Conservation (phyloP, 2,888 invertebrate species). For the Agapostemon virescens region DNA sequence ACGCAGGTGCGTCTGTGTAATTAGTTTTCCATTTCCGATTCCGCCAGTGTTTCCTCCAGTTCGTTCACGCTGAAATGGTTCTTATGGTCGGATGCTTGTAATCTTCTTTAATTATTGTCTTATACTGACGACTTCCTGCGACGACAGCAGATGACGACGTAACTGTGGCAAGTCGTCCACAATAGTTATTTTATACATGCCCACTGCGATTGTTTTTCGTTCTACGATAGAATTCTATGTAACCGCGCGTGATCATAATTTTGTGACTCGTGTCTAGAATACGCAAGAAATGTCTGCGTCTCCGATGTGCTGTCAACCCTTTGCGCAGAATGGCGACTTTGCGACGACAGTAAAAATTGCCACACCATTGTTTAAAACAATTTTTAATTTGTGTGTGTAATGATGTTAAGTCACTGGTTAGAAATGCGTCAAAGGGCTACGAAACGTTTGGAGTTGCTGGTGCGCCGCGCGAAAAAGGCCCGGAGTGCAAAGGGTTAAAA, state of each 20-base stretch:
- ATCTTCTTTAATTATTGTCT: slow-evolving; percentile 48
- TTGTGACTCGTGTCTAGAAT: slow-evolving; percentile 13
- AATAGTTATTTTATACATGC: background rate
- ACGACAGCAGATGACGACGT: slow-evolving; percentile 45
- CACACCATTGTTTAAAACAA: too few relatives aligned
- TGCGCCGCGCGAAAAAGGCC: too few relatives aligned
- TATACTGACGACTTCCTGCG: slow-evolving; percentile 35
- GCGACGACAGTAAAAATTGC: too few relatives aligned
- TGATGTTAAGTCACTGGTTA: too few relatives aligned
- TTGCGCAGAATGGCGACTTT: too few relatives aligned
- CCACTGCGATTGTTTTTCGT: slow-evolving; percentile 18
- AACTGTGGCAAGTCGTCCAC: slow-evolving; percentile 50
- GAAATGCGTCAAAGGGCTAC: too few relatives aligned
- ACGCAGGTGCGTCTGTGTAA: background rate
- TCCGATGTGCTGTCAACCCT: slow-evolving; percentile 20
- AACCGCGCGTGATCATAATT: slow-evolving; percentile 54
- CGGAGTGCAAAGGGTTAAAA: too few relatives aligned
- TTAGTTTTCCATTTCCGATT: slow-evolving; percentile 2
- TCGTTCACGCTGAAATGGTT: background rate
- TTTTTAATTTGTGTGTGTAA: too few relatives aligned
- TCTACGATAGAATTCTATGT: background rate
- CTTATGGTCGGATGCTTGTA: slow-evolving; percentile 28
- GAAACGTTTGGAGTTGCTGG: too few relatives aligned
- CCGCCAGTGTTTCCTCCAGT: background rate
- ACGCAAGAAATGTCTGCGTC: slow-evolving; percentile 35